Conservation (phyloP, 2,888 invertebrate genomes). For the Ennomos fuscantarius region DNA sequence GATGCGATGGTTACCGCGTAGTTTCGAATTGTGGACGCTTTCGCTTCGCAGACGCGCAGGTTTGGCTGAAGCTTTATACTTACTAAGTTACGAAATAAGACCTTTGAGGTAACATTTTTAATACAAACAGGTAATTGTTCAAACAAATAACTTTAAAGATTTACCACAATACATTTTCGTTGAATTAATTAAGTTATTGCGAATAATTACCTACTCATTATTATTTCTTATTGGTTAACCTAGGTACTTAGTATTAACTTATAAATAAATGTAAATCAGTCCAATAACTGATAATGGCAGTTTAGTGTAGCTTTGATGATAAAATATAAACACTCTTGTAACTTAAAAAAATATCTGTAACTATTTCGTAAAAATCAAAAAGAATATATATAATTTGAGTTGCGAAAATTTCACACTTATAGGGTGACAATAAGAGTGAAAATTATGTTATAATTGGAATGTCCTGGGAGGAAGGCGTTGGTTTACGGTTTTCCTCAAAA, state of each 20-base stretch:
- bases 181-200: conserved; percentile 15
- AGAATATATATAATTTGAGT: too few relatives aligned
- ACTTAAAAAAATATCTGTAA: too few relatives aligned
- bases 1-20: too few relatives aligned
- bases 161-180: conserved; percentile 16
- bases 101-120: conserved; percentile 49
- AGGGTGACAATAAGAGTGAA: too few relatives aligned
- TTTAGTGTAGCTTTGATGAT: conserved; percentile 16
- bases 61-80: too few relatives aligned
- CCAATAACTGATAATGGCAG: conserved; percentile 35
- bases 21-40: too few relatives aligned
- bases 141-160: conserved; percentile 2
- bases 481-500: too few relatives aligned
- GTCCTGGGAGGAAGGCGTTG: too few relatives aligned
- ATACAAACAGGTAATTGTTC: conserved; percentile 14
- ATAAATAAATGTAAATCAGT: conserved; percentile 15
- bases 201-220: conserved; percentile 1
- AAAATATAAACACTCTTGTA: not conserved
- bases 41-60: too few relatives aligned
- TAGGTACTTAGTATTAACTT: not conserved
- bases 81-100: conserved; percentile 27
- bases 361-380: too few relatives aligned
- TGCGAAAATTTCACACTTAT: too few relatives aligned
- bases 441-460: too few relatives aligned
- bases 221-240: conserved; percentile 4